Percentiles rank a stretch among this genome's conserved stretches.
Evolutionary conservation across 2,797 vertebrate species (phyloP).

Genomic region (Danio aesculapii): DNA sequence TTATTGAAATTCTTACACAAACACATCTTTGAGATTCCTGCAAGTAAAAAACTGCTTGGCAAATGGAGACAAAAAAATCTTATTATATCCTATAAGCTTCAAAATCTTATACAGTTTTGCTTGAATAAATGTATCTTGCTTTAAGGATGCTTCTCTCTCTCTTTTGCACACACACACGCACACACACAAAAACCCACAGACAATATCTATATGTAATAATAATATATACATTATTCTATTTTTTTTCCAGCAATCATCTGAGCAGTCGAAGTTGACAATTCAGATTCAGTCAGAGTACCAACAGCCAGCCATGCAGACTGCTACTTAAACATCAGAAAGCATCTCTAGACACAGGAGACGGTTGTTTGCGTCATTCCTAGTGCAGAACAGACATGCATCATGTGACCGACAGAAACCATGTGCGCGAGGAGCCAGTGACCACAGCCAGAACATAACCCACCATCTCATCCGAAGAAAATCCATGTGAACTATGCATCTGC

Average conservation of each 20-base stretch:
- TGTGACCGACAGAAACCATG: not conserved
- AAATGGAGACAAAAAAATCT: too few relatives aligned
- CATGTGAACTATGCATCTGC: constrained; percentile 19
- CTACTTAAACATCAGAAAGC: not conserved
- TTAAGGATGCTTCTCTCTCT: not conserved
- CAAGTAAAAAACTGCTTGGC: too few relatives aligned
- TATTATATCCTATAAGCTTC: not conserved
- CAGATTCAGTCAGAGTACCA: constrained; percentile 7
- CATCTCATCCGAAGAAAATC: constrained; percentile 3
- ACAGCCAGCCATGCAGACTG: not conserved
- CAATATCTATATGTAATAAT: too few relatives aligned
- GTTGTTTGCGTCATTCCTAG: not conserved
- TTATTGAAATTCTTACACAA: too few relatives aligned
- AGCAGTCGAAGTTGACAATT: constrained; percentile 23
- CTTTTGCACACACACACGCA: too few relatives aligned
- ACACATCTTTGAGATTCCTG: too few relatives aligned
- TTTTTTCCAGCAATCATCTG: constrained; percentile 11
- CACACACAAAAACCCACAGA: too few relatives aligned
- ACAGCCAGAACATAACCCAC: not conserved
- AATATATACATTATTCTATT: too few relatives aligned
- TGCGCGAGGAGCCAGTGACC: constrained; percentile 1
- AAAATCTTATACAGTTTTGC: not conserved
- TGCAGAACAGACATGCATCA: not conserved
- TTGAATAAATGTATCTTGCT: not conserved
- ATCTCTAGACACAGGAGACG: not conserved